phyloP scores from a whole-genome alignment of 2,797 vertebrate genomes.

The Centropyge bicolor region DNA sequence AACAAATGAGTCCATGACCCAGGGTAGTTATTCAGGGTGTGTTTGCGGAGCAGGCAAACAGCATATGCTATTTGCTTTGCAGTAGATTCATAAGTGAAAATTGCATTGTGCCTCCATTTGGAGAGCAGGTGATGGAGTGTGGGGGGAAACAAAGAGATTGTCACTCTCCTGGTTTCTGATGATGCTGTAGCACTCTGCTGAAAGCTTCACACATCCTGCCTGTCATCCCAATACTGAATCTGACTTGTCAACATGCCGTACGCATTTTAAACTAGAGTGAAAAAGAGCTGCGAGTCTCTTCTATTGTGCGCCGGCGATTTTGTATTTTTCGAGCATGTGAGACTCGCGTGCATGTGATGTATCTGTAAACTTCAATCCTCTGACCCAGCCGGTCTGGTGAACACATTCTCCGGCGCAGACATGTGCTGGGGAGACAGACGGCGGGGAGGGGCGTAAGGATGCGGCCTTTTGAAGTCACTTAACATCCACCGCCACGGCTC shows the following conservation, averaged over 20 bases:
- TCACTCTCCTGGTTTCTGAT: constrained; percentile 63
- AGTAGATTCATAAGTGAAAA: constrained; percentile 82
- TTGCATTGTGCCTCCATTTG: constrained; percentile 81
- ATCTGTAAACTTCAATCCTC: constrained; percentile 40
- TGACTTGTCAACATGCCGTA: constrained; percentile 53
- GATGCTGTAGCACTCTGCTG: constrained; percentile 51
- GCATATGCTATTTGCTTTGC: constrained; percentile 78
- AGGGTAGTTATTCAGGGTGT: constrained; percentile 77
- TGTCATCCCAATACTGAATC: constrained; percentile 61
- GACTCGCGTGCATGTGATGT: constrained; percentile 32
- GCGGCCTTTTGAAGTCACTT: constrained; percentile 70
- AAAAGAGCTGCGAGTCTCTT: constrained; percentile 6
- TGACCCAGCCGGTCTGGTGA: constrained; percentile 33
- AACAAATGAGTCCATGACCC: constrained; percentile 83
- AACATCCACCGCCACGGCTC: constrained; percentile 69
- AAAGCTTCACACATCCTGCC: constrained; percentile 67
- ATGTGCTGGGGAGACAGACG: constrained; percentile 38
- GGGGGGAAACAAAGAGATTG: constrained; percentile 72
- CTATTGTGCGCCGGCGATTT: neutral
- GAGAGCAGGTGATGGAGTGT: constrained; percentile 77
- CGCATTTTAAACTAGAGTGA: constrained; percentile 30
- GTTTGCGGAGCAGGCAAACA: constrained; percentile 74
- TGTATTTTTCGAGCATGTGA: neutral
- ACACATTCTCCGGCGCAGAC: constrained; percentile 50
- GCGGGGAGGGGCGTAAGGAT: neutral